Base-by-base conservation (phyloP, 2,888 invertebrate genomes). In the Byasa hedistus region DNA sequence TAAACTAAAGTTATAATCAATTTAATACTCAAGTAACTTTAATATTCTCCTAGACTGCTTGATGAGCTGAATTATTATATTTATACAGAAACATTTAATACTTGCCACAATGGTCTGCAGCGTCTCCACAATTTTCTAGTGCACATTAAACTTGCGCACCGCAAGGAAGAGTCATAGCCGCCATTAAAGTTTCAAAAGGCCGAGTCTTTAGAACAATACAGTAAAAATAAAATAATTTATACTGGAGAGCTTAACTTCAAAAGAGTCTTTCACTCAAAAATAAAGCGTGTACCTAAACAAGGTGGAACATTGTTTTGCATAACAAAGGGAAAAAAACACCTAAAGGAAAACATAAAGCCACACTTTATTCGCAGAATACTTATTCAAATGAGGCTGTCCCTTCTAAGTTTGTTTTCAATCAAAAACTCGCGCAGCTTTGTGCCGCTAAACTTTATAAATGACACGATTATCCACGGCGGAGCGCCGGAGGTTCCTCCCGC, bases 391-490 rank as follows among this genome's bases (percentile, higher is more conserved):
- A 91, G 89, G 85, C 89, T 87, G 91, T 91, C 91, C 91, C 91
- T 91, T 90, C 91, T 89, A 91, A 91, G 91, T 91, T 91, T 91
- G 89, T 91, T 91, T 91, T 91, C 91, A 91, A 91, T 91, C 91
- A 91, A 91, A 91, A 91, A 91, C 90, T 91, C 89, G 82, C 84
- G 83, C 87, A 87, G 91, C 89, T 90, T 91, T 90, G 89, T 89
- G 84, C 84, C 84, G 88, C 86, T 91, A 91, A 91, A 91, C 91
- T 91, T 91, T 91, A 91, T 91, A 91, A 91, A 91, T 91, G 91
- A 90, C 89, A 84, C 91, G 91, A 91, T 91, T 91, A 91, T 91
- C 91, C 91, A 77, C 81, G 80, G 78, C 81, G 81, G 79, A 78
- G 79, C 65, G 69, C 52, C 76, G 77, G 65, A 77, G 79, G 83